Evolutionary conservation across 2,113 vertebrate species (phyloP).

Genomic region (Crotophaga sulcirostris): DNA sequence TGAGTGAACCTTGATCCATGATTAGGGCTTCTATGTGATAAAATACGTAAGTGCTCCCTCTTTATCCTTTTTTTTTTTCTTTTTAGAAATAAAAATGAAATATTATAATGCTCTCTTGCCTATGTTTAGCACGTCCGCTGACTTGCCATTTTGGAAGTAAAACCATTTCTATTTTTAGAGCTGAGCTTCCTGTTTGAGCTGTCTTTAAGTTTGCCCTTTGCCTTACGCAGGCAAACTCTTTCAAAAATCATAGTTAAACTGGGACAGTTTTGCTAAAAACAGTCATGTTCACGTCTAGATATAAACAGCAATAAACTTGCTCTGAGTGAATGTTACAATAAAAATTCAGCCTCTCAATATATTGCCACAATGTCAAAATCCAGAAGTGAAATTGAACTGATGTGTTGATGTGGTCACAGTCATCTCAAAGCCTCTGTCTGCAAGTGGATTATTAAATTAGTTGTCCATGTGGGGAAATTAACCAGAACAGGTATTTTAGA

Average conservation of each 20-base stretch:
- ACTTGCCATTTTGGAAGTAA: constrained; percentile 56
- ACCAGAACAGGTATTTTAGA: background rate
- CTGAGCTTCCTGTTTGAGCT: constrained; percentile 60
- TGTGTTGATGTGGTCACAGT: background rate
- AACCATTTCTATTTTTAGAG: constrained; percentile 60
- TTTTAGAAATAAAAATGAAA: constrained; percentile 10
- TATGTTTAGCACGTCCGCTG: constrained; percentile 51
- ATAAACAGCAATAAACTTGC: background rate
- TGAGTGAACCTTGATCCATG: background rate
- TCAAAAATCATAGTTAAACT: background rate
- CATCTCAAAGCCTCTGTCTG: background rate
- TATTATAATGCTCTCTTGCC: background rate
- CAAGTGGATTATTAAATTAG: background rate
- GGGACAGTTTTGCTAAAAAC: constrained; percentile 22
- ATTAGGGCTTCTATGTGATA: background rate
- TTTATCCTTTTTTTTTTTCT: background rate
- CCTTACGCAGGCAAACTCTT: constrained; percentile 29
- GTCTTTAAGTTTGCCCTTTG: constrained; percentile 35
- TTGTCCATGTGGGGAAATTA: background rate
- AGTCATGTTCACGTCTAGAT: background rate
- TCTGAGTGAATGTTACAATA: background rate
- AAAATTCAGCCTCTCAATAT: background rate
- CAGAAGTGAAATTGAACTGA: background rate
- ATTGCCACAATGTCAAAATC: background rate
- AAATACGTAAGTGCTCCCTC: background rate